phyloP scores from a whole-genome alignment of 2,797 vertebrate species.

The Xiphophorus birchmanni region DNA sequence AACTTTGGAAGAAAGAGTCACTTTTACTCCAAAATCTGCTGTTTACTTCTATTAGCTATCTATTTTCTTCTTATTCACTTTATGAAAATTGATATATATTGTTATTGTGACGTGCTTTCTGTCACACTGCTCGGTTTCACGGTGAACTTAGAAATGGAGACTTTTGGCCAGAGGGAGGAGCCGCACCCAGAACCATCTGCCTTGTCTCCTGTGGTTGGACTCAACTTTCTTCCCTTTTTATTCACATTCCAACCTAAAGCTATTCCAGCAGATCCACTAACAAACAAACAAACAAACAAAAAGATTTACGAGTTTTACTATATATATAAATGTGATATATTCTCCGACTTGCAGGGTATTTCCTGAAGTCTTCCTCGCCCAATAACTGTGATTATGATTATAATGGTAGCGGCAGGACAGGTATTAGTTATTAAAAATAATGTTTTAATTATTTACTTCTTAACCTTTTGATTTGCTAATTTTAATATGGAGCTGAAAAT shows the following conservation, averaged over 20 bases:
- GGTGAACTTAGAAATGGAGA: conserved; percentile 61
- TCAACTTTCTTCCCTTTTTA: conserved; percentile 14
- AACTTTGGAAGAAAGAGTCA: not conserved
- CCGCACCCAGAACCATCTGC: conserved; percentile 65
- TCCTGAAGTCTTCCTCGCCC: not conserved
- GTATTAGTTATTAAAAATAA: not conserved
- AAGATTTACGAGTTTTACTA: not conserved
- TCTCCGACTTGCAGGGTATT: not conserved
- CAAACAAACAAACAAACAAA: too few relatives aligned
- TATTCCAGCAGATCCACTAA: conserved; percentile 6
- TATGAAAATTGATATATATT: not conserved
- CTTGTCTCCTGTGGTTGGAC: conserved; percentile 28
- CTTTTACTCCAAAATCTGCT: not conserved
- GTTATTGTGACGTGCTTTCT: not conserved
- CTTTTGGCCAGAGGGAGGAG: conserved; percentile 65
- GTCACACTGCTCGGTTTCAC: conserved; percentile 17
- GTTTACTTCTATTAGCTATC: too few relatives aligned
- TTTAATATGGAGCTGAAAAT: not conserved
- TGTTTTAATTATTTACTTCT: not conserved
- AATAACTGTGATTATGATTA: not conserved
- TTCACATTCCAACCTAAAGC: not conserved
- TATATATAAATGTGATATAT: not conserved
- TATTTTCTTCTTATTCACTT: not conserved
- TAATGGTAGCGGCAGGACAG: not conserved
- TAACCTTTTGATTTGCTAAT: too few relatives aligned